Percentiles rank a stretch among this genome's conserved stretches.
Evolutionary conservation across 2,888 invertebrate species (phyloP).

Genomic region (Lasioglossum malachurum): DNA sequence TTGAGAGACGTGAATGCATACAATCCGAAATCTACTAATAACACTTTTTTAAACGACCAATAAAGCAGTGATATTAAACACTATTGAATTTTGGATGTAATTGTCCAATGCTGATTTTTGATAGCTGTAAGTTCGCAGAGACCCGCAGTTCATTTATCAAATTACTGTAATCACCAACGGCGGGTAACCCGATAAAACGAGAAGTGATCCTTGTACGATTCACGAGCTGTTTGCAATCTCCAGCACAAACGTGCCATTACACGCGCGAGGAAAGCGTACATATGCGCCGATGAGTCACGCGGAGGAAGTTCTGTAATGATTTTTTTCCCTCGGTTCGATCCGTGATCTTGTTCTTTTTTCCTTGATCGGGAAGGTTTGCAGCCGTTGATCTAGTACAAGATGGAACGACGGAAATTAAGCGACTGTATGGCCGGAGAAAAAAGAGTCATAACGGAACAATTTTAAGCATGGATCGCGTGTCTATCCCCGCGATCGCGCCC

Average conservation of each 20-base stretch:
- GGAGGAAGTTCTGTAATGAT: conserved; percentile 76
- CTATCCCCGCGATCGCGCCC: conserved; percentile 24
- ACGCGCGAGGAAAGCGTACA: conserved; percentile 46
- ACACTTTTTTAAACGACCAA: not conserved
- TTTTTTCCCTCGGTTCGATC: conserved; percentile 20
- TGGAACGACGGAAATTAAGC: conserved; percentile 71
- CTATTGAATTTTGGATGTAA: not conserved
- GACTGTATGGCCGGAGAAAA: conserved; percentile 29
- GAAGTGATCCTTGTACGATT: not conserved
- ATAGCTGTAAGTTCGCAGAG: not conserved
- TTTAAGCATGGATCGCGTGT: conserved; percentile 51
- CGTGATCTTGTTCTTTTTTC: conserved; percentile 37
- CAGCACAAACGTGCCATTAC: not conserved
- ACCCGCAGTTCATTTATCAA: not conserved
- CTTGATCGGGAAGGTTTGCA: conserved; percentile 24
- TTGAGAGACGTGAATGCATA: no score
- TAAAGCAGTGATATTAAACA: not conserved
- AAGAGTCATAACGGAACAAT: conserved; percentile 43
- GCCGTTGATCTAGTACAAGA: conserved; percentile 78
- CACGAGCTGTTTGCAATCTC: not conserved
- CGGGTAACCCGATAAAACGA: not conserved
- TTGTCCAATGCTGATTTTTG: not conserved
- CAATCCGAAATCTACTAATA: no score
- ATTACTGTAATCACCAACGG: not conserved
- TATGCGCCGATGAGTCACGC: conserved; percentile 76